Evolutionary conservation across 2,113 vertebrate species (phyloP), one percentile per base, ranked within the genome.

Genomic region (Leptobrachium ailaonicum): DNA sequence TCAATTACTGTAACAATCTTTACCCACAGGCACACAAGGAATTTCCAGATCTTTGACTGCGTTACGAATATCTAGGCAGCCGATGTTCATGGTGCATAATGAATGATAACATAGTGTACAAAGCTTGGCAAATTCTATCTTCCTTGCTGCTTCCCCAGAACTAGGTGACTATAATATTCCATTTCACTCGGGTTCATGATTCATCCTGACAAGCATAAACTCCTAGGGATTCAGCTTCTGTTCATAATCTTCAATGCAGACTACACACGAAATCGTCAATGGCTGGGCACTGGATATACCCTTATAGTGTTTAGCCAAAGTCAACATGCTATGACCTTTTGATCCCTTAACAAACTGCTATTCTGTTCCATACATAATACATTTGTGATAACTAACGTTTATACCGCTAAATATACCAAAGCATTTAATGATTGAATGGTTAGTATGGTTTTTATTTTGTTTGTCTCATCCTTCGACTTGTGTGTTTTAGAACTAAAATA

Each of bases 71-170:
- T 40, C n/a, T 50, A 66, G 62, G 53, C 47, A 73, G 72, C 41
- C 63, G 50, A 42, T 73, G 62, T 80, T 64, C 63, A 56, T 56
- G 20, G 60, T 80, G n/a, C 77, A 80, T 80, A 80, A 80, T 80
- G 62, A 73, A 80, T 79, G 69, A 79, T 66, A 80, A 73, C 77
- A 67, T 67, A 43, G 54, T 73, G 69, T 72, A 73, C 47, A 40
- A 13, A 67, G 60, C 45, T 71, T 73, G 62, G 70, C 42, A 58
- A 62, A 67, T 64, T 73, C n/a, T 47, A 32, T n/a, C 41, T 20
- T 66, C 63, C 60, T 69, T 44, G 58, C 77, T 73, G 58, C 20
- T 54, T 58, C 47, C 58, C n/a, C 42, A 73, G 32, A 40, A 56
- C 42, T 11, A 1, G 41, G 60, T 4, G 62, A 41, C 64, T 73